Evolutionary conservation across 2,113 vertebrate genomes (phyloP), one percentile per base, ranked within the genome.

Genomic region (Dipodomys spectabilis): DNA sequence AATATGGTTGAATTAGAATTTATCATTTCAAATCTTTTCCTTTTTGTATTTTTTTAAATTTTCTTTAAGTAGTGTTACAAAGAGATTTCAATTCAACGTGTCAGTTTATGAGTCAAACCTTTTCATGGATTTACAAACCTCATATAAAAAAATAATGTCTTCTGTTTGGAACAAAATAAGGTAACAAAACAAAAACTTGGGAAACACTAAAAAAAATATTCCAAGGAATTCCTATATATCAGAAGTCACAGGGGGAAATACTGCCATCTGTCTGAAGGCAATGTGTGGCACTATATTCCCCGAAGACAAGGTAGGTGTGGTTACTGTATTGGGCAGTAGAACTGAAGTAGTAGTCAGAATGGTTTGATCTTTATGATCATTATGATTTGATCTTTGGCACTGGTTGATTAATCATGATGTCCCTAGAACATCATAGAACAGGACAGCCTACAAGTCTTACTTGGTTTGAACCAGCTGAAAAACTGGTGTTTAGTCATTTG

Each of bases 201-300:
- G 93, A 95, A 74, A 95, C 75, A 71, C n/a, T 13, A 53, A 91
- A 69, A 96, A 96, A 91, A 93, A 95, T 69, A 89, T 74, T 57
- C 65, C 84, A 64, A 90, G 49, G 5, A 68, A 97, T 95, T 78
- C 69, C 27, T 60, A 15, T 39, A 44, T 19, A 19, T 20, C 49
- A 90, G 32, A 20, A 82, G 44, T 64, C 62, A 72, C 19, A 62
- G 49, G 44, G 35, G 20, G 19, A 81, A 72, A 81, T 72, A 6
- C 30, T 71, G 7, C n/a, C 18, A 60, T 57, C 64, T 18, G 60
- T 62, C 60, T 62, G 60, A 62, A 62, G 27, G 23, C 22, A 18
- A 45, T 20, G 13, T 30, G 60, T 65, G 27, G 12, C 27, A 65
- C 28, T 65, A 39, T 30, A 62, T 39, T 60, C 49, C 77, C 77